Evolutionary conservation across 2,888 invertebrate species (phyloP).

Genomic region (Athripsodes cinereus): DNA sequence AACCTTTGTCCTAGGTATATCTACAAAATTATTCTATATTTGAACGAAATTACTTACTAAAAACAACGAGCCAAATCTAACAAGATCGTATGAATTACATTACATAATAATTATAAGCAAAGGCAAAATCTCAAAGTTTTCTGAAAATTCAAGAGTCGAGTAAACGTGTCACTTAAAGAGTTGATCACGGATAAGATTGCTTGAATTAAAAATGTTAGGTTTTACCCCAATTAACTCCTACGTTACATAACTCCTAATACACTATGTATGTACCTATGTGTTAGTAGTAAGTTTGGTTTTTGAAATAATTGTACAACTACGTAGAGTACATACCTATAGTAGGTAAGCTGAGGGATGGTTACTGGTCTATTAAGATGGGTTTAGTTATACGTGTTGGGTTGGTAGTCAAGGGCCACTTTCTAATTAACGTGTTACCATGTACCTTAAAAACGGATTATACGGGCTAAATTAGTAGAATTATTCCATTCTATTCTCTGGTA

Average conservation of each 20-base stretch:
- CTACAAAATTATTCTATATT: too few relatives aligned
- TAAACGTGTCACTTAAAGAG: neutral
- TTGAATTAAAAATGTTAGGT: neutral
- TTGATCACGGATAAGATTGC: neutral
- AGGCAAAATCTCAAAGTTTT: too few relatives aligned
- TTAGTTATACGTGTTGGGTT: conserved; percentile 7
- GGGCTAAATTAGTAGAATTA: conserved; percentile 1
- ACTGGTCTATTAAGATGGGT: neutral
- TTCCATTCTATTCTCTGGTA: conserved; percentile 1
- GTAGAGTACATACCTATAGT: neutral
- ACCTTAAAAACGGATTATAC: conserved; percentile 6
- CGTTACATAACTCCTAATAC: neutral
- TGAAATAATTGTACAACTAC: neutral
- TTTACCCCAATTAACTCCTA: neutral
- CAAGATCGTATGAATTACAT: too few relatives aligned
- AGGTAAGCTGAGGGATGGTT: neutral
- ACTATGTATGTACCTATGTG: neutral
- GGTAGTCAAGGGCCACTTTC: conserved; percentile 9
- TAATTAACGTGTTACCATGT: conserved; percentile 8
- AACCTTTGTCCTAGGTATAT: too few relatives aligned
- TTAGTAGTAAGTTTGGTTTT: neutral
- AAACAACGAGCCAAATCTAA: too few relatives aligned
- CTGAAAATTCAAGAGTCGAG: neutral
- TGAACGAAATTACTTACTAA: too few relatives aligned
- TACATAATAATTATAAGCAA: too few relatives aligned